Evolutionary conservation across 2,888 invertebrate genomes (phyloP).

Genomic region (Drosophila histrio): DNA sequence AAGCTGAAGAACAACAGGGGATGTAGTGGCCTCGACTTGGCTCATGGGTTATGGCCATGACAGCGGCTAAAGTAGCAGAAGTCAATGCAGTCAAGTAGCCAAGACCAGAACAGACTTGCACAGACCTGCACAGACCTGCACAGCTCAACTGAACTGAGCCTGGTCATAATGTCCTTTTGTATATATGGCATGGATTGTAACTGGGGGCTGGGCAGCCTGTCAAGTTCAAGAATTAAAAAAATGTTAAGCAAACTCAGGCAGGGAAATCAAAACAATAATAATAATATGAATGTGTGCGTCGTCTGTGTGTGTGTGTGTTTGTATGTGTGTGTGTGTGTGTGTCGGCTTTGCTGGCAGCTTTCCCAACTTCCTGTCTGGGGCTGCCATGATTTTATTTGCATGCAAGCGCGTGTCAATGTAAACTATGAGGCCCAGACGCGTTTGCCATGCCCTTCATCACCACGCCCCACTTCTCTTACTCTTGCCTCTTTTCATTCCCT

Average conservation of each 20-base stretch:
- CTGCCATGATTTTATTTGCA: conserved; percentile 63
- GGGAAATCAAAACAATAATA: conserved; percentile 66
- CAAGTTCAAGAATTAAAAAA: conserved; percentile 79
- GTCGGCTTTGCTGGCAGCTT: conserved; percentile 18
- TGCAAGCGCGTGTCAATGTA: conserved; percentile 63
- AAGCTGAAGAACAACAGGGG: conserved; percentile 43
- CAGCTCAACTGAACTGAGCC: neutral
- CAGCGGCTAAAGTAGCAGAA: conserved; percentile 59
- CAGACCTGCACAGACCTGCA: conserved; percentile 3
- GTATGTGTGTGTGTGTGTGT: neutral
- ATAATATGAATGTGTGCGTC: conserved; percentile 23
- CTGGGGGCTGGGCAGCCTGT: conserved; percentile 43
- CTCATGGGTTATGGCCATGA: conserved; percentile 51
- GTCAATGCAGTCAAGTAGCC: conserved; percentile 60
- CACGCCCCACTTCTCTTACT: neutral
- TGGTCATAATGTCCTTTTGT: conserved; percentile 38
- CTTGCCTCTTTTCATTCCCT: neutral
- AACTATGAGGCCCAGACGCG: conserved; percentile 51
- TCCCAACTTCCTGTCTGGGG: conserved; percentile 55
- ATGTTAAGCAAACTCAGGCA: conserved; percentile 49
- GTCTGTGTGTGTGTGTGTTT: conserved; percentile 1
- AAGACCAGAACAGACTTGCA: neutral
- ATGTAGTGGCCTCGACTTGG: conserved; percentile 54
- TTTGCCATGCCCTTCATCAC: conserved; percentile 9
- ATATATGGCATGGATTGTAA: conserved; percentile 15